phyloP scores from a whole-genome alignment of 2,113 vertebrate genomes.

The Ibidorhyncha struthersii region DNA sequence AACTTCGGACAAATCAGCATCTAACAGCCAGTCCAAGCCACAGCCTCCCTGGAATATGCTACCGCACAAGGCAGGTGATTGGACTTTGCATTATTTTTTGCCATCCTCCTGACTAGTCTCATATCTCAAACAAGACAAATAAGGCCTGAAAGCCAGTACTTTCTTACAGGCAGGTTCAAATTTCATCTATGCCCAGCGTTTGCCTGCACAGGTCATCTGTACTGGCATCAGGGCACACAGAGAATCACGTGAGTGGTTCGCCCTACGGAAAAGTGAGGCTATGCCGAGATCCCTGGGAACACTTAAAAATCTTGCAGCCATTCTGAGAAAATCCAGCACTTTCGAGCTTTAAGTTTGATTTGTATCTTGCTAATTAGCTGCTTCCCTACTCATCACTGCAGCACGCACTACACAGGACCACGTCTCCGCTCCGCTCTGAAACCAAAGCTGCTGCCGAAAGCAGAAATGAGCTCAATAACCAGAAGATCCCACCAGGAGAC shows the following conservation, averaged over 20 bases:
- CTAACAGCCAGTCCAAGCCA: neutral
- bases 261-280: neutral
- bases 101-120: neutral
- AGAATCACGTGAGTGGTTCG: accelerated
- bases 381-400: neutral
- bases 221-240: neutral
- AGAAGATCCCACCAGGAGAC: neutral
- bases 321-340: neutral
- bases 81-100: neutral
- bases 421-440: neutral
- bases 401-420: accelerated
- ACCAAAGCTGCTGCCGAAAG: neutral
- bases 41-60: neutral
- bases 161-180: neutral
- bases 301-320: neutral
- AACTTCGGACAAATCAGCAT: neutral
- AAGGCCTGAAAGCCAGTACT: neutral
- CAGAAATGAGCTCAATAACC: neutral
- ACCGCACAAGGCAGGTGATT: neutral
- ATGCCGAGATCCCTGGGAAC: neutral
- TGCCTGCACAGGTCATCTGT: neutral
- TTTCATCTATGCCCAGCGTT: accelerated
- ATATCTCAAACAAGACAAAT: neutral
- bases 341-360: neutral
- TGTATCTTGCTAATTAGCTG: neutral